Evolutionary conservation across 2,888 invertebrate genomes (phyloP), one percentile per base, ranked within the genome.

Genomic region (Microctonus brassicae): DNA sequence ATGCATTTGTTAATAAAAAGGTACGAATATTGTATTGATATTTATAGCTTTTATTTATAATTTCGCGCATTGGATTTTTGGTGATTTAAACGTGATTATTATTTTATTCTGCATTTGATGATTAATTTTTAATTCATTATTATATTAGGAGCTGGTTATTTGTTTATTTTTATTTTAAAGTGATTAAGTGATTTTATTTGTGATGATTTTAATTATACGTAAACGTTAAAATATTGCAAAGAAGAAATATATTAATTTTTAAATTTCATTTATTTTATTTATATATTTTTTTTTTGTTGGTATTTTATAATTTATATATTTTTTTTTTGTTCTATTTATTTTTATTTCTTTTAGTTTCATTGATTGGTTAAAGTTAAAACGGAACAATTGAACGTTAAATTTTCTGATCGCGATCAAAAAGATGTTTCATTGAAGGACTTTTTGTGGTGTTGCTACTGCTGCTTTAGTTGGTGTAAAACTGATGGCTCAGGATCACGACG

Each of bases 1-100:
- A 29, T 47, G 47, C 17, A 60, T 33, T 60, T 60, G 10, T 29
- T 58, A 36, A 34, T 60, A n/a, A n/a, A n/a, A n/a, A n/a, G n/a
- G n/a, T n/a, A n/a, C n/a, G n/a, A n/a, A n/a, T n/a, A n/a, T n/a
- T n/a, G n/a, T 34, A 7, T 47, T 47, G 2, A 22, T 60, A 3
- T 20, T n/a, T 20, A 17, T 1, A n/a, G 17, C 7, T 47, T 47
- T 1, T 20, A 2, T n/a, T 47, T 20, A 7, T n/a, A 1, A 17
- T 17, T 29, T 7, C 29, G 3, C 29, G 47, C 17, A 17, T n/a
- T 17, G 47, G 7, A 20, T 47, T 47, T 20, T 47, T 47, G 17
- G 47, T 47, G 47, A 20, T 47, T 47, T 47, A 5, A 36, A 36
- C 1, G 4, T 10, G 10, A 36, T 36, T 9, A 13, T 3, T n/a